phyloP scores from a whole-genome alignment of 2,888 invertebrate genomes.

The Eilema sororculum region DNA sequence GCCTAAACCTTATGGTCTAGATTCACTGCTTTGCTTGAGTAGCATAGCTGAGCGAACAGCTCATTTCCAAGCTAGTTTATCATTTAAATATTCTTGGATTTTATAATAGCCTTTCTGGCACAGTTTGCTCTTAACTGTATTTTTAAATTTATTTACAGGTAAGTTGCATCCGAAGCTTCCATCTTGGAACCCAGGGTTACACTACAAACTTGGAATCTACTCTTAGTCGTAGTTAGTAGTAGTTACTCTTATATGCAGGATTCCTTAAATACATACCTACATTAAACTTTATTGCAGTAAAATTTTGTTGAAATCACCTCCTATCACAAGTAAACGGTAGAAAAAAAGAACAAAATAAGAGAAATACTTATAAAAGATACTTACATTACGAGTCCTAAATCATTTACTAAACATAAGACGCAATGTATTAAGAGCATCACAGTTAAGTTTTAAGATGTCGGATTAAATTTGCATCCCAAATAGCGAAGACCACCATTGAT shows the following conservation, averaged over 20 bases:
- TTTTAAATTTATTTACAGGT: too few relatives aligned
- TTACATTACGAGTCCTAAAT: not conserved
- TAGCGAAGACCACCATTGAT: constrained; percentile 5
- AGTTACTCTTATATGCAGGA: not conserved
- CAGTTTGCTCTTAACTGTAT: too few relatives aligned
- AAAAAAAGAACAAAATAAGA: not conserved
- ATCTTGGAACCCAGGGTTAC: too few relatives aligned
- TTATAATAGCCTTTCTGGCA: too few relatives aligned
- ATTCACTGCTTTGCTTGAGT: too few relatives aligned
- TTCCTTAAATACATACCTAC: too few relatives aligned
- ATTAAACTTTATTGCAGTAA: not conserved
- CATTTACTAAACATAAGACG: not conserved
- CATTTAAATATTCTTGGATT: too few relatives aligned
- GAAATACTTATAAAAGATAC: not conserved
- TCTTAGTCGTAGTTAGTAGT: not conserved
- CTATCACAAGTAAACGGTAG: not conserved
- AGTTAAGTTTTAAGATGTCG: not conserved
- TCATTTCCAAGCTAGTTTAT: too few relatives aligned
- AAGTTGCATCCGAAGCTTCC: too few relatives aligned
- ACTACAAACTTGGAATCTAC: too few relatives aligned
- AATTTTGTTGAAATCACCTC: not conserved
- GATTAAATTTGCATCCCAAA: not conserved
- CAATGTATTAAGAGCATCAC: not conserved
- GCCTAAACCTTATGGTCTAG: too few relatives aligned
- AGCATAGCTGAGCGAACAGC: too few relatives aligned